These are phyloP conservation scores for Xiphias gladius DNA, from an alignment of 2,113 vertebrate species.

Conservation along the genomic window DNA sequence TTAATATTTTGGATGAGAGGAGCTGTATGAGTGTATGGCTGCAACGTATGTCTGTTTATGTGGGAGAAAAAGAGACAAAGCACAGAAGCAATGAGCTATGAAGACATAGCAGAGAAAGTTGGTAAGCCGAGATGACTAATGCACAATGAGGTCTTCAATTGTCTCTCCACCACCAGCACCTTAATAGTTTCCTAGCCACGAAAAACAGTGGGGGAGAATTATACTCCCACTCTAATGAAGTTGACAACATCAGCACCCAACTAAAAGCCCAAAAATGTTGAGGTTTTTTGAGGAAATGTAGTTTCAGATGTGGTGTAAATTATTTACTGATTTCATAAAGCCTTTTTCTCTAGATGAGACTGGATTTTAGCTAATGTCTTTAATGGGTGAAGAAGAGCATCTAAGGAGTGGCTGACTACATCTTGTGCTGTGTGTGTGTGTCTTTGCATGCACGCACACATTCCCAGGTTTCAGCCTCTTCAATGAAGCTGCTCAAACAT, in stretches of 20 bases:
- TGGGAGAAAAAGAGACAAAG: constrained; percentile 19
- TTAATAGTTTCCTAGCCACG: constrained; percentile 50
- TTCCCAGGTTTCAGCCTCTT: constrained; percentile 18
- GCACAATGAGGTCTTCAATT: constrained; percentile 43
- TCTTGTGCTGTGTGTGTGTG: background rate
- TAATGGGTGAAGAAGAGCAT: constrained; percentile 19
- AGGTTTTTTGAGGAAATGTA: constrained; percentile 21
- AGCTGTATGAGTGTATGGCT: constrained; percentile 14
- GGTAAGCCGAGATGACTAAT: constrained; percentile 56
- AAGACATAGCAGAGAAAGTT: constrained; percentile 54
- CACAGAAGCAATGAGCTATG: constrained; percentile 54
- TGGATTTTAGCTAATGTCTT: constrained; percentile 13
- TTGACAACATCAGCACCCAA: constrained; percentile 3
- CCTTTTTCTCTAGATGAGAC: background rate
- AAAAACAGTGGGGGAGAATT: constrained; percentile 10
- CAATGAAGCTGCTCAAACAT: constrained; percentile 39
- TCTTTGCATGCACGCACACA: too few relatives aligned
- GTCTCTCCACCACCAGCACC: constrained; percentile 47
- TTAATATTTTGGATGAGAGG: constrained; percentile 59
- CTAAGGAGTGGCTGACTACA: background rate
- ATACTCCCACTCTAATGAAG: constrained; percentile 35
- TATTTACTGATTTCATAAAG: constrained; percentile 28
- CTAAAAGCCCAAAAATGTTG: background rate
- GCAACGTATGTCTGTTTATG: background rate
- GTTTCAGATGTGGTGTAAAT: constrained; percentile 30